These are phyloP conservation scores for Pantherophis alleghaniensis DNA, from an alignment of 2,797 vertebrate species.

Conservation along the genomic window DNA sequence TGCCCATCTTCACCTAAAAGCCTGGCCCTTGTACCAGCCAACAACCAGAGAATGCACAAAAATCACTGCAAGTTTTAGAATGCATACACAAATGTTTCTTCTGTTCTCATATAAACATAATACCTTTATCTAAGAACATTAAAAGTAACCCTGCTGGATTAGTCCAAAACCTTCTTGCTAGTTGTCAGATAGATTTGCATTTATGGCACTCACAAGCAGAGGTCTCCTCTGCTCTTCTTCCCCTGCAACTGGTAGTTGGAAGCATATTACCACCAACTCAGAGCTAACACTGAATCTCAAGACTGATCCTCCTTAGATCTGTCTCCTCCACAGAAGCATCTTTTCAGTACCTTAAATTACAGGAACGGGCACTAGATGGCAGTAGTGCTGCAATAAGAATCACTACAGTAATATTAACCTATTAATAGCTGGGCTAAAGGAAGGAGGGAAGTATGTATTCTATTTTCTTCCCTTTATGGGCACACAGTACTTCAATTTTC, in stretches of 20 bases:
- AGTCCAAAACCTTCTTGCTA: neutral
- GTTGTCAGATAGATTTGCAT: neutral
- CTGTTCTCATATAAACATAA: neutral
- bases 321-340: neutral
- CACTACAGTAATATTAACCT: neutral
- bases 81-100: neutral
- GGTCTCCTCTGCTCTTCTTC: neutral
- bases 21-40: neutral
- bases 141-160: neutral
- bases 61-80: neutral
- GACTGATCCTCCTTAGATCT: neutral
- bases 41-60: neutral
- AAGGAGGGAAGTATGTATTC: neutral
- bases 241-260: neutral
- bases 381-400: constrained; percentile 37
- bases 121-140: neutral
- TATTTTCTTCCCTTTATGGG: neutral
- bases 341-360: neutral
- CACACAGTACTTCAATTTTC: neutral
- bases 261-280: neutral
- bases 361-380: constrained; percentile 54
- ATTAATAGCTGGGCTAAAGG: neutral
- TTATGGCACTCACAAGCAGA: neutral
- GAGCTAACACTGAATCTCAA: neutral
- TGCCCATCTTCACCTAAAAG: neutral